These are phyloP conservation scores for Delichon dasypus DNA, from an alignment of 2,797 vertebrate species.

Conservation along the genomic window DNA sequence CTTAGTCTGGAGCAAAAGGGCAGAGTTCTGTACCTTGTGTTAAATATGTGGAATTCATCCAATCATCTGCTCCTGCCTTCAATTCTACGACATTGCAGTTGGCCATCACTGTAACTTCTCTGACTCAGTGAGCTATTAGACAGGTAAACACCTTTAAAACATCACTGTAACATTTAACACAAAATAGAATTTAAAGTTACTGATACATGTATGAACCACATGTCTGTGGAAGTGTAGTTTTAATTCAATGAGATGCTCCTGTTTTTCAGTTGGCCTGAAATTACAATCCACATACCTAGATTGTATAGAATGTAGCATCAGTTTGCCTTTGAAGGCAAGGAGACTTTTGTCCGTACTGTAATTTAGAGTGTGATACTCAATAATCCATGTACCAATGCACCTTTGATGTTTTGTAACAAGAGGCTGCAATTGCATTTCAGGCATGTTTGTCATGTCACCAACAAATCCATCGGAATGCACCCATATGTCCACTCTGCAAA, in stretches of 20 bases:
- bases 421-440: constrained; percentile 70
- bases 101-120: neutral
- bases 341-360: neutral
- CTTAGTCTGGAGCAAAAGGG: neutral
- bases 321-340: neutral
- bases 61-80: neutral
- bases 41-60: neutral
- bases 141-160: neutral
- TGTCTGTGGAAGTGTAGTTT: neutral
- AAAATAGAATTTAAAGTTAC: neutral
- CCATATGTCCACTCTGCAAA: constrained; percentile 97
- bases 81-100: neutral
- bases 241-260: neutral
- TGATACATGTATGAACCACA: neutral
- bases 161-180: neutral
- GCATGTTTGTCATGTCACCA: constrained; percentile 98
- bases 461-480: constrained; percentile 98
- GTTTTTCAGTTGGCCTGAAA: neutral
- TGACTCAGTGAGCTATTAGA: neutral
- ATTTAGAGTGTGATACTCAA: neutral
- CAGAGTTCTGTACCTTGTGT: neutral
- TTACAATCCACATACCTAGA: neutral
- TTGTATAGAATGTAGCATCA: neutral
- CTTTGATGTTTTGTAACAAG: neutral
- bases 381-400: fast-evolving